Evolutionary conservation across 1,140 invertebrate genomes (phyloP).

Genomic region (Periplaneta americana): DNA sequence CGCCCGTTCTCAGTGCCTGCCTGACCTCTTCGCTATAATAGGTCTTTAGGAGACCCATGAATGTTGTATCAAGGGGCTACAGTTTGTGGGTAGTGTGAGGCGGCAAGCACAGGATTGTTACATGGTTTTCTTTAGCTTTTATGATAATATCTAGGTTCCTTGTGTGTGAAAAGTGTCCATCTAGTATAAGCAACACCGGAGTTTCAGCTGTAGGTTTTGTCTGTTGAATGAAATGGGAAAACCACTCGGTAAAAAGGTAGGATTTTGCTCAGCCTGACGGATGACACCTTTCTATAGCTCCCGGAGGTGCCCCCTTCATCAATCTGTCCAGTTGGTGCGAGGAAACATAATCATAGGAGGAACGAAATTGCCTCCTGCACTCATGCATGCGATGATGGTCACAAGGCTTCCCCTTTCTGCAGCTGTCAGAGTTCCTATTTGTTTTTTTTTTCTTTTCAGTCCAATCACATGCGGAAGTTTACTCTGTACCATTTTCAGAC

Average conservation of each 20-base stretch:
- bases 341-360: too few species aligned
- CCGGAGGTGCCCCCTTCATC: constrained; percentile 20
- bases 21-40: constrained; percentile 27
- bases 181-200: too few species aligned
- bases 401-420: constrained; percentile 31
- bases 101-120: constrained; percentile 22
- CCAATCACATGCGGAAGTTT: constrained; percentile 29
- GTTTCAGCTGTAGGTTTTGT: background rate
- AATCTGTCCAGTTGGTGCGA: too few species aligned
- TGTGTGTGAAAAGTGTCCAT: background rate
- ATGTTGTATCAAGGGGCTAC: constrained; percentile 35
- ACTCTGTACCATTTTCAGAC: constrained; percentile 27
- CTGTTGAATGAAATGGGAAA: background rate
- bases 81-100: constrained; percentile 25
- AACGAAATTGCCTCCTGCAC: constrained; percentile 29
- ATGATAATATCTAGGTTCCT: constrained; percentile 14
- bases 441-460: constrained; percentile 28
- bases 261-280: background rate
- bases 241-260: background rate
- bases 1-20: constrained; percentile 7
- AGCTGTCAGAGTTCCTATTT: constrained; percentile 29
- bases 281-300: constrained; percentile 15
- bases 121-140: constrained; percentile 22
- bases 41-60: constrained; percentile 33
- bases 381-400: constrained; percentile 32